A percentile compares a stretch with the other conserved stretches of the same genome.
These are phyloP conservation scores for Pogonocichla stellata DNA, from an alignment of 2,113 vertebrate genomes.

Conservation along the genomic window DNA sequence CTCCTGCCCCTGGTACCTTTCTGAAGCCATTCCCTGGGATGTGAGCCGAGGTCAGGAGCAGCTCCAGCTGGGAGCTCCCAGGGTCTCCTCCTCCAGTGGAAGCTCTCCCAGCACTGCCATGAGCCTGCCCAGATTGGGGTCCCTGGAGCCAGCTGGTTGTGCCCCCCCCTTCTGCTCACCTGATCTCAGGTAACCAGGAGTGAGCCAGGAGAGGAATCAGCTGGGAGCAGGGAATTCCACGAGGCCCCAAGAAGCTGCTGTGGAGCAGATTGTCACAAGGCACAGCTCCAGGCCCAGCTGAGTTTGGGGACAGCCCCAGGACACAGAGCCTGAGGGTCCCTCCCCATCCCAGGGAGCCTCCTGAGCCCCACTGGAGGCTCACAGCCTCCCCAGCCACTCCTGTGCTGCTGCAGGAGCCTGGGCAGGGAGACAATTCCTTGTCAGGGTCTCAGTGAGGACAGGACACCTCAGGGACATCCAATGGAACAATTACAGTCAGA, in stretches of 20 bases:
- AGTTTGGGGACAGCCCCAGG: neutral
- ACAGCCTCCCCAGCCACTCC: neutral
- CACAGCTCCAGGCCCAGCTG: neutral
- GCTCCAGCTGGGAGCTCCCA: neutral
- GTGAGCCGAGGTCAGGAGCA: neutral
- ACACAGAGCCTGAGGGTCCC: neutral
- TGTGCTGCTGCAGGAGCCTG: neutral
- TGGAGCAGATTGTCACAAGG: neutral
- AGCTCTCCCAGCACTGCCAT: neutral
- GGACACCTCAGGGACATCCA: neutral
- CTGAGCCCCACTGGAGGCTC: no score
- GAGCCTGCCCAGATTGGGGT: neutral
- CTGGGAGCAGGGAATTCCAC: neutral
- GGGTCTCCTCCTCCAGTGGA: fast-evolving
- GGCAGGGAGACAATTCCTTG: neutral
- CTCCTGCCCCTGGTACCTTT: neutral
- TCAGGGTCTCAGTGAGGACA: neutral
- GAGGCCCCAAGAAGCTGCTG: neutral
- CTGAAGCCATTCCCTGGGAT: fast-evolving
- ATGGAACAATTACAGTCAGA: no score
- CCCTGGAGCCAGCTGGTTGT: neutral
- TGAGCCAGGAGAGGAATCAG: fast-evolving
- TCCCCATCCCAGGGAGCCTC: neutral
- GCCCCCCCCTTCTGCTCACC: neutral
- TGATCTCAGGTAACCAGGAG: neutral